Base-by-base conservation (phyloP, 35 echinoderm and acorn worm species). In the Holothuria glaberrima region DNA sequence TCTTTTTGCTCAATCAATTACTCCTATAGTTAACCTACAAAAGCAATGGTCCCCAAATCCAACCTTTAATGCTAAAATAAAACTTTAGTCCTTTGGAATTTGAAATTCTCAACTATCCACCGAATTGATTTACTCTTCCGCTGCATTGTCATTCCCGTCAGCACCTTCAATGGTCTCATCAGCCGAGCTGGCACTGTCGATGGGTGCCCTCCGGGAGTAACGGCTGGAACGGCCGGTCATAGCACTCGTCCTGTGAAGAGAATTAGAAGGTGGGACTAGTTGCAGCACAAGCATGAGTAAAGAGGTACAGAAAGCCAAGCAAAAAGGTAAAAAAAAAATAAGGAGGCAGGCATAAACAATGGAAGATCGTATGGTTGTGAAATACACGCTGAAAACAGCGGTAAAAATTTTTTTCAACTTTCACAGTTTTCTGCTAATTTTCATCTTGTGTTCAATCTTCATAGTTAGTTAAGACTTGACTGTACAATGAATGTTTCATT, bases 241-340 rank as follows among this genome's bases (percentile, higher is more conserved):
- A 32, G 28, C 56, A 29, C 57, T 84, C 4, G 52, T 32, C 26
- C 80, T 84, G 74, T 48, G 27, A 27, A 28, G 41, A 78, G 74
- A 78, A 48, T 48, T 48, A 78, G 44, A 48, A 78, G 74, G 74
- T 50, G 16, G 35, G 74, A 78, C 38, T 78, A 78, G 74, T 78
- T 78, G 70, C 70, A 36, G 80, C 80, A 84, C 29, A 84, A 84
- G 80, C 52, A 84, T 31, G 13, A 84, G 48, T 61, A 84, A 45
- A 81, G 76, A 81, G 30, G 24, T 58, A 57, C 27, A 18, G 9
- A 69, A 24, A 29, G 66, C 25, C 31, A 33, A 27, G 66, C 25
- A 69, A 69, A 29, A 29, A 69, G 66, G 9, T 33, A 21, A 29
- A 69, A 69, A n/a, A n/a, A 69, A 54, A 9, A 54, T 54, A 41